Base-by-base conservation (phyloP, 2,888 invertebrate species). In the Pterostichus madidus region DNA sequence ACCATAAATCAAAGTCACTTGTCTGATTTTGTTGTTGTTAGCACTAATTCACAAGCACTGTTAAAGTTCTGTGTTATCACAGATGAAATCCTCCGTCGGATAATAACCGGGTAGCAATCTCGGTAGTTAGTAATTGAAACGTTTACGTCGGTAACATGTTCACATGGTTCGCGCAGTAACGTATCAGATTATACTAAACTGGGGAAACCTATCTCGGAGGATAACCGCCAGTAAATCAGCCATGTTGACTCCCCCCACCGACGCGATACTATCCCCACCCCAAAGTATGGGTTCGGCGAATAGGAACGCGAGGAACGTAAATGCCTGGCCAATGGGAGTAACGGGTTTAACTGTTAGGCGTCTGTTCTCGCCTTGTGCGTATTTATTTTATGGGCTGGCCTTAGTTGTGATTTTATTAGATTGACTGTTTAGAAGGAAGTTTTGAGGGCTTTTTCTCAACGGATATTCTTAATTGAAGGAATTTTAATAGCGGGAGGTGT, bases 381-480 rank as follows among this genome's bases (percentile, higher is more conserved):
- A 87, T 88, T 89, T 88, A 89, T 89, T 89, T 89, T 89, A 89
- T 89, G 89, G 90, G 89, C 88, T 86, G 89, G 89, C 86, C 89
- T 88, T 87, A 85, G 85, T 87, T 87, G 88, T 87, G 89, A 89
- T 89, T 90, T 89, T 88, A 89, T 89, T 89, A 89, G 89, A 89
- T 89, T 87, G 88, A 88, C 87, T 89, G 86, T 89, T 89, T 89
- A 89, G 89, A 88, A 88, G 88, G 87, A 88, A 89, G 89, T 89
- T 89, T 89, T 88, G 89, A 85, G 84, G 83, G 82, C 85, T 85
- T 78, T 78, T 78, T 24, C 13, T 49, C 61, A 13, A 24, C 10
- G 64, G 35, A 56, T 77, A 46, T 44, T 61, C 49, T 64, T 79
- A 78, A 78, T 79, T 79, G 79, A 71, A 13, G 68, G 68, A 71